A percentile compares a stretch with the other conserved stretches of the same genome.
Conservation (phyloP, 2,797 vertebrate species). For the Eulemur coronatus region DNA sequence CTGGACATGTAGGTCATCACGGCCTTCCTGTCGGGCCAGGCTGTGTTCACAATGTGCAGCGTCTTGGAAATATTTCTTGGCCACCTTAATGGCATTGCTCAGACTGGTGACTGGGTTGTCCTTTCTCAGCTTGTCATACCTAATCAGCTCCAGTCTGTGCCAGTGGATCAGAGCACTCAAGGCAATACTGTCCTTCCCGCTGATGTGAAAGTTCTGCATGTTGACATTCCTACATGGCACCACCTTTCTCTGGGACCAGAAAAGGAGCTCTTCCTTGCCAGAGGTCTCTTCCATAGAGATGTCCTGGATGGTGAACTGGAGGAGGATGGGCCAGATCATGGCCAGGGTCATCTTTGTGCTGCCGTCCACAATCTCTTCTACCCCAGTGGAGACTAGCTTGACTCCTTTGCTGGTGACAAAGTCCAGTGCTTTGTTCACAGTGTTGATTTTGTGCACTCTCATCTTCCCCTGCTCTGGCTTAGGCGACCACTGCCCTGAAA, state of each 20-base stretch:
- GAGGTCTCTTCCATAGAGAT: neutral
- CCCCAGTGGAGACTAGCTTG: neutral
- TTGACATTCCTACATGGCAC: neutral
- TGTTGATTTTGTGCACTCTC: neutral
- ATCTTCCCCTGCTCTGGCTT: neutral
- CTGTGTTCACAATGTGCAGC: neutral
- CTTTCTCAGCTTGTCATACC: neutral
- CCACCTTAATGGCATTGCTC: neutral
- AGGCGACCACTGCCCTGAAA: neutral
- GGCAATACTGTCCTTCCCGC: neutral
- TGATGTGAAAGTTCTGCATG: neutral
- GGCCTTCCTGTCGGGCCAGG: neutral
- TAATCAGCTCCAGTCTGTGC: neutral
- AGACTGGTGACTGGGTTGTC: neutral
- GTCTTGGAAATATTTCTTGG: neutral
- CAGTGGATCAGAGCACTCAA: neutral
- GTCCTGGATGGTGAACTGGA: neutral
- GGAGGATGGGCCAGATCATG: neutral
- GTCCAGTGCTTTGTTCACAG: neutral
- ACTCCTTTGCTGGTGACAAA: neutral
- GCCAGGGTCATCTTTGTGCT: neutral
- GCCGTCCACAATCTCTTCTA: neutral
- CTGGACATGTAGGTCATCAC: neutral
- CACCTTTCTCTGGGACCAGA: neutral
- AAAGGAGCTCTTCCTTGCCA: neutral